phyloP scores from a whole-genome alignment of 92 coral and sea anemone genomes.

The Muricea muricata region DNA sequence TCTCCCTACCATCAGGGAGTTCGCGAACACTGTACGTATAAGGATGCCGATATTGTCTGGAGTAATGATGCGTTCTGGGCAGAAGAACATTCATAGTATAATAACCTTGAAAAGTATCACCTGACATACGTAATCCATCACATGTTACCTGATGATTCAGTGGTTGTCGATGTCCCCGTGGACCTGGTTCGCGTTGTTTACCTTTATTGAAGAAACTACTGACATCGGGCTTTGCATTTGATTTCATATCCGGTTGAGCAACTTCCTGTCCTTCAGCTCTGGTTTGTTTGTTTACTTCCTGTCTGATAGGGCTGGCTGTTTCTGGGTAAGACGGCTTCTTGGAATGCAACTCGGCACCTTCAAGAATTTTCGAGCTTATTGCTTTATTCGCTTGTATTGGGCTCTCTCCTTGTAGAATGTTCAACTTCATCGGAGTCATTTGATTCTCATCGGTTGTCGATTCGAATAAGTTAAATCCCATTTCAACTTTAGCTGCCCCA shows the following conservation, averaged over 20 bases:
- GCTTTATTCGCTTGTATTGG: constrained; percentile 6
- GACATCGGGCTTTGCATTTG: no score
- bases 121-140: background rate
- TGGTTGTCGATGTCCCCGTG: no score
- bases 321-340: background rate
- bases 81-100: background rate
- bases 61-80: no score
- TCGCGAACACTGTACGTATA: no score
- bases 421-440: background rate
- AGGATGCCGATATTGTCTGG: no score
- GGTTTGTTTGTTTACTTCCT: background rate
- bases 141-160: background rate
- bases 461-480: constrained; percentile 21
- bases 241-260: no score
- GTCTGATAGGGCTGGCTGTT: background rate
- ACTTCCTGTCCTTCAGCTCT: no score
- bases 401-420: constrained; percentile 15
- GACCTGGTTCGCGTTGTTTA: no score
- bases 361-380: background rate
- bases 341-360: constrained; percentile 1
- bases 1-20: background rate
- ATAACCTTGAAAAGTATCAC: background rate
- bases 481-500: constrained; percentile 3
- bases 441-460: background rate
- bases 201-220: no score